Conservation (phyloP, 2,797 vertebrate species). For the Coregonus suidteri region DNA sequence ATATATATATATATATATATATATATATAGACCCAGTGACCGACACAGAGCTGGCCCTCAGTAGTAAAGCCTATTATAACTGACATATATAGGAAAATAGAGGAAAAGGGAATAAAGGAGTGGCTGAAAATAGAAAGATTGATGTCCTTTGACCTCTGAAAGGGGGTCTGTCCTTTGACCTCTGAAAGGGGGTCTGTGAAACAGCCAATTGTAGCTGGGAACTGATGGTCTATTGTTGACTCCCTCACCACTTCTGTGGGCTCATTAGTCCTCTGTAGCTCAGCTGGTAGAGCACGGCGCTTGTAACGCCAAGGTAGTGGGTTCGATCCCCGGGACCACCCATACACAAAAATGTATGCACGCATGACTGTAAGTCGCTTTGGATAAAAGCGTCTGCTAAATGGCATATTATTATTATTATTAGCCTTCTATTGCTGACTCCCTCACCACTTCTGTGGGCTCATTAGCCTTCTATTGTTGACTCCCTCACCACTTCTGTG, state of each 20-base stretch:
- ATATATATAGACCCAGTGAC: conserved; percentile 1
- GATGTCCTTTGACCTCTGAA: too few species aligned
- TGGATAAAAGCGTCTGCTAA: too few species aligned
- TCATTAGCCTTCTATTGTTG: neutral
- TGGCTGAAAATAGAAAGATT: neutral
- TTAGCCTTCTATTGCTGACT: too few species aligned
- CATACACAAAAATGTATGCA: too few species aligned
- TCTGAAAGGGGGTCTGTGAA: too few species aligned
- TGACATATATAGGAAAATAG: neutral
- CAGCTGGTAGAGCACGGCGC: too few species aligned
- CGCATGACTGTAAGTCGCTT: too few species aligned
- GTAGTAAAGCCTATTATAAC: neutral
- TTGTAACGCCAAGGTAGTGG: too few species aligned
- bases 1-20: neutral
- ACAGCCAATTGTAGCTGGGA: neutral
- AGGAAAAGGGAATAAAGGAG: neutral
- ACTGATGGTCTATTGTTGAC: neutral
- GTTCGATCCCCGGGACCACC: too few species aligned
- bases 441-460: neutral
- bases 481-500: neutral
- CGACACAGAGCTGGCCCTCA: neutral
- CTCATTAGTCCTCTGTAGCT: too few species aligned
- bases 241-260: neutral
- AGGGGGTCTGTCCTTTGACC: too few species aligned
- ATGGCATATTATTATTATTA: too few species aligned